Evolutionary conservation across 2,113 vertebrate genomes (phyloP).

Genomic region (Mormyrus iriodes): DNA sequence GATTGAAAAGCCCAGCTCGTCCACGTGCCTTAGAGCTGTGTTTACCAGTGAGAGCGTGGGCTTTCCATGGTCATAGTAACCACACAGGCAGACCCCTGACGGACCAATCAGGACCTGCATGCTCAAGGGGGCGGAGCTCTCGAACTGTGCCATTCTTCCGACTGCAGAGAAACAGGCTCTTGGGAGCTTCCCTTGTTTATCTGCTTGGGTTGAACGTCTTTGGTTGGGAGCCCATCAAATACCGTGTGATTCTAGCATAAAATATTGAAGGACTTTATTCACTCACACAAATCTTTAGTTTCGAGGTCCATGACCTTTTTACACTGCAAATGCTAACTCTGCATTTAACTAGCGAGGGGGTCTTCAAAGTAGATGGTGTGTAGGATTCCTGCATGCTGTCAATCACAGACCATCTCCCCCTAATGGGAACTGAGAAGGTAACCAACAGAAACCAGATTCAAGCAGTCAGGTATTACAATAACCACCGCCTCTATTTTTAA

Average conservation of each 20-base stretch:
- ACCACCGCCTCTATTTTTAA: neutral
- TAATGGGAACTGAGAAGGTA: too few species aligned
- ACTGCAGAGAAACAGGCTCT: neutral
- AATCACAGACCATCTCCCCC: neutral
- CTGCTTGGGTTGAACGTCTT: neutral
- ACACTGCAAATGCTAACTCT: neutral
- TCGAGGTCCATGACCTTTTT: neutral
- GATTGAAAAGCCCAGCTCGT: slow-evolving; percentile 34
- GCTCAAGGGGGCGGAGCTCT: neutral
- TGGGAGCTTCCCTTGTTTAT: neutral
- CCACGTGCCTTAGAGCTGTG: slow-evolving; percentile 30
- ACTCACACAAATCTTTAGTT: neutral
- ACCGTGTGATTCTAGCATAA: neutral
- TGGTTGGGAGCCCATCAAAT: neutral
- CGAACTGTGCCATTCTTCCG: neutral
- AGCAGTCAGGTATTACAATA: neutral
- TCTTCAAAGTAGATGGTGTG: neutral
- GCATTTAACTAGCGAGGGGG: neutral
- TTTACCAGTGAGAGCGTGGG: slow-evolving; percentile 31
- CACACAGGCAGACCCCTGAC: slow-evolving; percentile 14
- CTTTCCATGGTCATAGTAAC: slow-evolving; percentile 2
- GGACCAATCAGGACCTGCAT: slow-evolving; percentile 2
- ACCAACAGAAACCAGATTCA: neutral
- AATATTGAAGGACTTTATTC: neutral
- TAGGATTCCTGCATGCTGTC: neutral